Percentiles rank a stretch among this genome's conserved stretches.
Conservation (phyloP, 37 sponge, comb jelly and placozoan species). For the Cladorhizidae sp. region DNA sequence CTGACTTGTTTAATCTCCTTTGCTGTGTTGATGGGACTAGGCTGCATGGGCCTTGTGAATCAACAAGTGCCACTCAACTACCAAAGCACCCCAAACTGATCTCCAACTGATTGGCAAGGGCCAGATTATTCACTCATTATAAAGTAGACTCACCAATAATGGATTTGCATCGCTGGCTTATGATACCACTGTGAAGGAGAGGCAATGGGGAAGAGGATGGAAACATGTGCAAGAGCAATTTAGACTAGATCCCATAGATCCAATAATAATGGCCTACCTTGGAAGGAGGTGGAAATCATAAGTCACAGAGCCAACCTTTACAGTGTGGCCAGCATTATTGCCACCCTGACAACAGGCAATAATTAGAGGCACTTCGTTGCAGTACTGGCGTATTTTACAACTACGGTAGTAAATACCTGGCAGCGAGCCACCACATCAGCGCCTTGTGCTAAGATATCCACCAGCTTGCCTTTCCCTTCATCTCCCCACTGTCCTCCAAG, state of each 20-base stretch:
- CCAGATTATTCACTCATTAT: too few relatives aligned
- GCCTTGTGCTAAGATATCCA: constrained; percentile 83
- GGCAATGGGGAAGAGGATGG: background rate
- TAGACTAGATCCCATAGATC: too few relatives aligned
- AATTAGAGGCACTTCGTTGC: too few relatives aligned
- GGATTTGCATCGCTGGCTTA: constrained; percentile 72
- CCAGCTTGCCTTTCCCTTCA: constrained; percentile 99
- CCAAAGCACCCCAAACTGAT: too few relatives aligned
- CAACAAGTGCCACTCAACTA: too few relatives aligned
- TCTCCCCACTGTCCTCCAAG: constrained; percentile 99
- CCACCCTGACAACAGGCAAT: constrained; percentile 75
- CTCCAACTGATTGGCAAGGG: too few relatives aligned
- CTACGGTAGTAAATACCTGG: constrained; percentile 58
- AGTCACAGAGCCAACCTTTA: constrained; percentile 64
- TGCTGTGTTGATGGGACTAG: too few relatives aligned
- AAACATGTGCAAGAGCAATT: background rate
- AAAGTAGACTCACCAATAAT: constrained; percentile 81
- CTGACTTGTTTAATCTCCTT: too few relatives aligned
- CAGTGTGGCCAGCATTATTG: constrained; percentile 99
- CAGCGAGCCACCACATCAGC: constrained; percentile 91
- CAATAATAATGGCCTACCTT: constrained; percentile 61
- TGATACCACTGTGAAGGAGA: constrained; percentile 78
- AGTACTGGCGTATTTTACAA: too few relatives aligned
- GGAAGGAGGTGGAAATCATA: constrained; percentile 98
- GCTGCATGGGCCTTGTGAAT: too few relatives aligned